Evolutionary conservation across 2,888 invertebrate genomes (phyloP), one percentile per base, ranked within the genome.

Genomic region (Caenorhabditis sinica): DNA sequence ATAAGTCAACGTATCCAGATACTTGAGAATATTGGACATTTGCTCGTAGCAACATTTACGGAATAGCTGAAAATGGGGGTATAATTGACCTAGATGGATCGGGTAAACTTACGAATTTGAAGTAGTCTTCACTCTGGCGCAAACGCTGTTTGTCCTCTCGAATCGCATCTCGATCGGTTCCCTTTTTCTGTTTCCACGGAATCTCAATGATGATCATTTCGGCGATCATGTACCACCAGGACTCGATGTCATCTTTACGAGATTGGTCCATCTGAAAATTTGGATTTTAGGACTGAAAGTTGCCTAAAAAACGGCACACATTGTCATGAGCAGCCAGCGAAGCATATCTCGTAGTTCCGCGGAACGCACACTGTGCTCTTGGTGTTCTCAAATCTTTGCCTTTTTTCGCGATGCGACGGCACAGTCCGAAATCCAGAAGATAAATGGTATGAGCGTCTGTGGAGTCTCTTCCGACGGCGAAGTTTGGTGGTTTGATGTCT

Each of bases 151-250:
- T 87, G 0, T n/a, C 20, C 20, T 17, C 25, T 3, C 40, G 23
- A 6, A 87, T 85, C 0, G 25, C 53, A 2, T 82, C 85, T 17
- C 86, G 56, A 40, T 87, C 87, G n/a, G 63, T 71, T 15, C 83
- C 83, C 15, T 58, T 43, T 1, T 43, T 43, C 23, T 58, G 51
- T 33, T 82, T 88, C 88, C 88, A 88, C n/a, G 88, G 88, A 40
- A 88, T 43, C 11, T 83, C 81, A 40, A 61, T 56, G 13, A 71
- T 45, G 20, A 85, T 82, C 66, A 83, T 71, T 73, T 88, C 88
- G 36, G 82, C 71, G 1, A 80, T 45, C 88, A 86, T 86, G 71
- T 88, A 88, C 88, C 86, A 86, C 88, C 88, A 88, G 17, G 85
- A 72, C 69, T 88, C 88, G 23, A 86, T 53, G 45, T 88, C 88